Conservation (phyloP, 2,888 invertebrate species). For the Drosophila sordidapex region DNA sequence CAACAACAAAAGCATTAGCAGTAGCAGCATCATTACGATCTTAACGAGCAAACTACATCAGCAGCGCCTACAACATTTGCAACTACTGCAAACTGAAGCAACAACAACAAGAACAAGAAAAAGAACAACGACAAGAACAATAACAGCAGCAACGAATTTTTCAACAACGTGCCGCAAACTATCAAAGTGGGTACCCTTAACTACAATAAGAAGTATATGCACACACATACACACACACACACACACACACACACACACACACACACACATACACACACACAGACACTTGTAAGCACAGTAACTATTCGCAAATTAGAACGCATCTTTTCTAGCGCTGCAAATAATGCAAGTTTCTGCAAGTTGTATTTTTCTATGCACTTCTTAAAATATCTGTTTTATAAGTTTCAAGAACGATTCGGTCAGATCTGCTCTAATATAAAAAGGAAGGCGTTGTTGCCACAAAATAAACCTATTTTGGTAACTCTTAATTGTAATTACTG, state of each 20-base stretch:
- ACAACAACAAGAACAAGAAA: slow-evolving; percentile 11
- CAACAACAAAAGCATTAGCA: slow-evolving; percentile 36
- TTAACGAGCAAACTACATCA: slow-evolving; percentile 50
- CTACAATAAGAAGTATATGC: not conserved
- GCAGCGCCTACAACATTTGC: slow-evolving; percentile 23
- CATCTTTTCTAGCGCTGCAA: not conserved
- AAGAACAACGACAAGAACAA: slow-evolving; percentile 16
- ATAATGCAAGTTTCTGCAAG: not conserved
- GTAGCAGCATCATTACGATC: slow-evolving; percentile 66
- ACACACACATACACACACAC: not conserved
- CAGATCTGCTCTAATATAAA: not conserved
- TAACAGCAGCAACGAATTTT: slow-evolving; percentile 60
- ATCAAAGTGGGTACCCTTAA: slow-evolving; percentile 66
- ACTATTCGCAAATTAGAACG: not conserved
- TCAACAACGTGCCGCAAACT: slow-evolving; percentile 59
- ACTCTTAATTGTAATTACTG: not conserved
- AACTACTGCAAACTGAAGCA: slow-evolving; percentile 37
- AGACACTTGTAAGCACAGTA: not conserved
- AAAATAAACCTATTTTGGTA: not conserved
- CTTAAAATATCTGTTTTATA: not conserved
- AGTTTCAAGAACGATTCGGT: not conserved
- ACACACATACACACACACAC: not conserved
- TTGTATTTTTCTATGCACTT: not conserved
- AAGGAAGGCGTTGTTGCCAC: not conserved
- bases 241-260: not conserved